A percentile compares a stretch with the other conserved stretches of the same genome.
Evolutionary conservation across 2,888 invertebrate species (phyloP).

Genomic region (Mythimna ferrago): DNA sequence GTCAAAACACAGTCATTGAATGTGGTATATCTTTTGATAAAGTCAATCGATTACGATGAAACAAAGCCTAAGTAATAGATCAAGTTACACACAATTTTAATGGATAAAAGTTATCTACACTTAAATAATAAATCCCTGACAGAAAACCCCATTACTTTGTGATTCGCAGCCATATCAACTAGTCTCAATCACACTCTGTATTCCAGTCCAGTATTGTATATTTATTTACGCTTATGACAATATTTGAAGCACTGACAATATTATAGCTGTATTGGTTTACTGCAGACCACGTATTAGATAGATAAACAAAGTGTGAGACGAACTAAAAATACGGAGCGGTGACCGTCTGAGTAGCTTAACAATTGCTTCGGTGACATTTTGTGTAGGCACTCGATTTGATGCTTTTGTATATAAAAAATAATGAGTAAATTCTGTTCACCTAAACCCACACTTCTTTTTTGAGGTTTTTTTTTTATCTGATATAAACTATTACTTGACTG

Average conservation of each 20-base stretch:
- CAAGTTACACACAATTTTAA: too few species aligned
- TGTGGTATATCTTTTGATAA: too few species aligned
- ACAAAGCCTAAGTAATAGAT: too few species aligned
- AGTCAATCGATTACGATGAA: too few species aligned
- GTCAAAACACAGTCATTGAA: too few species aligned
- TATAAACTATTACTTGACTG: too few species aligned
- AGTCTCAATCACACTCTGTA: too few species aligned
- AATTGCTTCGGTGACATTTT: background rate
- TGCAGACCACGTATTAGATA: constrained; percentile 27
- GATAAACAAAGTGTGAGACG: constrained; percentile 13
- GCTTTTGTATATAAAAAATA: background rate
- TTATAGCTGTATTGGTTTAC: background rate
- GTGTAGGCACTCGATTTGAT: background rate
- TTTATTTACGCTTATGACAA: constrained; percentile 1
- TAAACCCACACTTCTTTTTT: too few species aligned
- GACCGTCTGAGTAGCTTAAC: constrained; percentile 11
- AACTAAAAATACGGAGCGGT: constrained; percentile 13
- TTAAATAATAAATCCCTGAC: background rate
- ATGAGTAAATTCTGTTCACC: background rate
- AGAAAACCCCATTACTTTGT: background rate
- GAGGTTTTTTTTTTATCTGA: too few species aligned
- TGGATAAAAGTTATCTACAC: too few species aligned
- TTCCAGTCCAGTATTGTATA: background rate
- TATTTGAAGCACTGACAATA: constrained; percentile 4
- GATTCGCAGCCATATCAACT: background rate